Percentiles rank a stretch among this genome's conserved stretches.
Evolutionary conservation across 2,888 invertebrate genomes (phyloP).

Genomic region (Orgyia antiqua): DNA sequence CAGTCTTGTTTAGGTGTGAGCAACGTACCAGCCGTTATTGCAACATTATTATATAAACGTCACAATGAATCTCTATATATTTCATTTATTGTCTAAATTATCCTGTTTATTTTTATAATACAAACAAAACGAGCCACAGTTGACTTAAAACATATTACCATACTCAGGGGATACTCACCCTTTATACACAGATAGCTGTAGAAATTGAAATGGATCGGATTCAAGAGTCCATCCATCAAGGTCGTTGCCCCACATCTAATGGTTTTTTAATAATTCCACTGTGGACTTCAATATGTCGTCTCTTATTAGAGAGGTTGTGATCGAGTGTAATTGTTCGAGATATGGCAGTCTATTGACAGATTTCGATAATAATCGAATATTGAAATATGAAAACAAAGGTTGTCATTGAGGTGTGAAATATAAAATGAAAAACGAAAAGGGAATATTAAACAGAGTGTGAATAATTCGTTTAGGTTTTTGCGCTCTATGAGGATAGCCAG

Average conservation of each 20-base stretch:
- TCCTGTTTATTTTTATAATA: constrained; percentile 13
- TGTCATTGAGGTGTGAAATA: constrained; percentile 35
- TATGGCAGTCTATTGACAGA: constrained; percentile 72
- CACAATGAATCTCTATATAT: constrained; percentile 31
- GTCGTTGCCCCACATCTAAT: constrained; percentile 64
- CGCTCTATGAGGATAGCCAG: background rate
- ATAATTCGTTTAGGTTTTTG: constrained; percentile 10
- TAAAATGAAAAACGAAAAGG: constrained; percentile 15
- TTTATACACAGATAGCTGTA: constrained; percentile 52
- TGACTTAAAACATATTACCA: constrained; percentile 56
- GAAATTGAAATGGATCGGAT: constrained; percentile 76
- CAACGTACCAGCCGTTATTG: constrained; percentile 61
- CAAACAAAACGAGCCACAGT: constrained; percentile 30
- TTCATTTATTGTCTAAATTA: constrained; percentile 8
- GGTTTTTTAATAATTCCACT: constrained; percentile 75
- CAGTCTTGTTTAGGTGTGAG: constrained; percentile 69
- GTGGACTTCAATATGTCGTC: constrained; percentile 42
- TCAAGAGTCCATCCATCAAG: constrained; percentile 72
- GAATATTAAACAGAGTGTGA: constrained; percentile 26
- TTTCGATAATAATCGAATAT: constrained; percentile 56
- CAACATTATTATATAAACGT: constrained; percentile 55
- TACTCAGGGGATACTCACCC: constrained; percentile 63
- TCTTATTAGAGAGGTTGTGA: constrained; percentile 59
- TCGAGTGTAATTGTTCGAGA: constrained; percentile 58
- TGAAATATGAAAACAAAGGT: constrained; percentile 35